phyloP scores from a whole-genome alignment of 2,888 invertebrate species.

The Archips xylosteana region DNA sequence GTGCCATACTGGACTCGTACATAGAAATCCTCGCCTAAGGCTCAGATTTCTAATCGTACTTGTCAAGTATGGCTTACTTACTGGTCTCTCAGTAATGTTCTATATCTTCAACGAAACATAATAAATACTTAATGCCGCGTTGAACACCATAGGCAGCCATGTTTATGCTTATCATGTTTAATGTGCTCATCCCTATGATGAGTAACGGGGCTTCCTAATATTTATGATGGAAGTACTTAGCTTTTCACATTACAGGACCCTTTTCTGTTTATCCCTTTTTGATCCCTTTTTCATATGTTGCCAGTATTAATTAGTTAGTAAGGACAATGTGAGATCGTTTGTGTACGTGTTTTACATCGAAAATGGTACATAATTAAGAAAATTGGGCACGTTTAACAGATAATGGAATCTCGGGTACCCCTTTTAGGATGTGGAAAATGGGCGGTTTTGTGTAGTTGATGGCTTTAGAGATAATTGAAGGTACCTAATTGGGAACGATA shows the following conservation, averaged over 20 bases:
- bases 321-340: constrained; percentile 13
- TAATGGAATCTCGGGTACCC: neutral
- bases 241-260: constrained; percentile 16
- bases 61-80: too few species aligned
- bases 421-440: constrained; percentile 7
- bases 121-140: too few species aligned
- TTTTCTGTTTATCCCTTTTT: constrained; percentile 26
- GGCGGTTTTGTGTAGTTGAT: neutral
- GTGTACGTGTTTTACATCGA: constrained; percentile 5
- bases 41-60: too few species aligned
- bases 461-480: neutral
- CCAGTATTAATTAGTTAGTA: constrained; percentile 25
- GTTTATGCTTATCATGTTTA: neutral
- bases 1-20: too few species aligned
- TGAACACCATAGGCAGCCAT: neutral
- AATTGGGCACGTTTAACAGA: constrained; percentile 6
- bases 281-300: constrained; percentile 24
- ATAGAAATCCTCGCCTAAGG: too few species aligned
- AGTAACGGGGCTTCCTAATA: constrained; percentile 1
- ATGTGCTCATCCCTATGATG: neutral
- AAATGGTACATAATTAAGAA: constrained; percentile 10
- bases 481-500: neutral
- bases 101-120: too few species aligned
- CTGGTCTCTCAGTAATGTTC: too few species aligned
- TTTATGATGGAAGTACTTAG: constrained; percentile 16